Conservation (phyloP, 1,140 invertebrate species). For the Bathynomus jamesi region DNA sequence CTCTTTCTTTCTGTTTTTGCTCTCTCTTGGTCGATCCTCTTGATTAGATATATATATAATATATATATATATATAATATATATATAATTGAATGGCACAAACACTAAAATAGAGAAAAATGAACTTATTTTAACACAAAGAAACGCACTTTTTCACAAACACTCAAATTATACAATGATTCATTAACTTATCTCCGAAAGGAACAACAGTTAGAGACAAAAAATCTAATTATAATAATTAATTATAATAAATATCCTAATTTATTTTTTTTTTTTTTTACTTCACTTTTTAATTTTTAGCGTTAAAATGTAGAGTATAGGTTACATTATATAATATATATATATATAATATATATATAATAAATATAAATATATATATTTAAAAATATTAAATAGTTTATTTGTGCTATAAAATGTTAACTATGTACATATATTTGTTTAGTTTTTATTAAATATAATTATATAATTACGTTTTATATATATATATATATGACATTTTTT, state of each 20-base stretch:
- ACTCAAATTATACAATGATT: neutral
- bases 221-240: neutral
- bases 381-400: neutral
- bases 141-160: neutral
- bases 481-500: neutral
- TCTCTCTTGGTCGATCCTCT: too few relatives aligned
- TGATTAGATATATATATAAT: too few relatives aligned
- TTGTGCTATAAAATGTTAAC: slow-evolving; percentile 21
- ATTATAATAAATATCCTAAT: neutral
- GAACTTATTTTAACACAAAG: neutral
- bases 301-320: neutral
- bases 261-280: neutral
- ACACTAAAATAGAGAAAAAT: neutral
- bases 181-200: too few relatives aligned
- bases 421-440: slow-evolving; percentile 10
- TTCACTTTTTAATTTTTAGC: neutral
- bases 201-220: too few relatives aligned
- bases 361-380: slow-evolving; percentile 13
- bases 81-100: neutral
- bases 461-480: slow-evolving; percentile 4
- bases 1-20: too few relatives aligned
- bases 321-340: neutral
- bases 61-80: neutral
- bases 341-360: slow-evolving; percentile 12
- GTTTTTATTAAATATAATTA: neutral